Evolutionary conservation across 2,888 invertebrate species (phyloP).

Genomic region (Pheosia tremula): DNA sequence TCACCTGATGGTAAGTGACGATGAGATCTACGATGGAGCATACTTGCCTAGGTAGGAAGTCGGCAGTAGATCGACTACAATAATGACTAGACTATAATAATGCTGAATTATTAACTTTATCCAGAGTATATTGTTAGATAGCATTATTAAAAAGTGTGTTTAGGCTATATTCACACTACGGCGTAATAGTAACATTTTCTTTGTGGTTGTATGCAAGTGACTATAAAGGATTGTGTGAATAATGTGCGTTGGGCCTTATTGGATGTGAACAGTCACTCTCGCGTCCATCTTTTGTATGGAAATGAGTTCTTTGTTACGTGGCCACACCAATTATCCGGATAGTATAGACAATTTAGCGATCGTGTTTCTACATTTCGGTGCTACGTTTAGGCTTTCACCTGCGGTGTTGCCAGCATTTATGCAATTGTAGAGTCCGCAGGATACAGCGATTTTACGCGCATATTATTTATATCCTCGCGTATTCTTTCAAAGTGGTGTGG

Average conservation of each 20-base stretch:
- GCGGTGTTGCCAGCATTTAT: not conserved
- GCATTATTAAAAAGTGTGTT: too few species aligned
- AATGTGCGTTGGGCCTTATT: not conserved
- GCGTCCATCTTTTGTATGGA: constrained; percentile 15
- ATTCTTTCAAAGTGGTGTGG: too few species aligned
- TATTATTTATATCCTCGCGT: too few species aligned
- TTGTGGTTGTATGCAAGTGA: not conserved
- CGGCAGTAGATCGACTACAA: too few species aligned
- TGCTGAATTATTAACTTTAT: too few species aligned
- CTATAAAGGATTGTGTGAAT: not conserved
- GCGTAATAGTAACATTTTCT: not conserved
- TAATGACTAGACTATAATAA: too few species aligned
- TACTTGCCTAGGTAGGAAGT: too few species aligned
- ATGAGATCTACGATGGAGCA: too few species aligned
- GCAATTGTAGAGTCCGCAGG: not conserved
- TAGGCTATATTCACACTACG: not conserved
- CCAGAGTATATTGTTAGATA: too few species aligned
- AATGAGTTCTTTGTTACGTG: constrained; percentile 9
- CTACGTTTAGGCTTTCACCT: constrained; percentile 1
- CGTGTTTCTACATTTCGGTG: constrained; percentile 3
- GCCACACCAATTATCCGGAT: constrained; percentile 9
- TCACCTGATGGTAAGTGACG: too few species aligned
- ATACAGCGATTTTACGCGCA: not conserved
- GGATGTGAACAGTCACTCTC: constrained; percentile 8
- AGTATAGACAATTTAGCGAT: constrained; percentile 4